Evolutionary conservation across 1,140 invertebrate genomes (phyloP), one percentile per base, ranked within the genome.

Genomic region (Phymastichus coffea): DNA sequence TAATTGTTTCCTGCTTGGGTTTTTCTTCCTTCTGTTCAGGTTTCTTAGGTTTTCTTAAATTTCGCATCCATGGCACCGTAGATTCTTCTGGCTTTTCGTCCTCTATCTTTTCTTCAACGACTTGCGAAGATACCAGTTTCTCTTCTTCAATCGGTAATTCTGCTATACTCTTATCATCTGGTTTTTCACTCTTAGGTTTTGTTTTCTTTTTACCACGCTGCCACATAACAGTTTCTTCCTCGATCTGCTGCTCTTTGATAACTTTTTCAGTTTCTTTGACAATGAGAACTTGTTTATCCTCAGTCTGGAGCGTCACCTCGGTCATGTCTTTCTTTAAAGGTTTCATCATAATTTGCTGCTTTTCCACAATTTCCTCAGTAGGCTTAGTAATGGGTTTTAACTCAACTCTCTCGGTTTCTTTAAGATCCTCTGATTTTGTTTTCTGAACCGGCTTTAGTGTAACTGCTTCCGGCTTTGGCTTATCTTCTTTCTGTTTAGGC

Each of bases 171-270:
- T 70, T 22, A 68, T 66, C 15, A 61, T 63, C 57, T 60, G 60
- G 55, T 40, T 57, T 54, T 43, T 56, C 38, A n/a, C 48, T 37
- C 47, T 47, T 47, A 25, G 63, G 65, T 57, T 69, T 66, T 37
- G 48, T 60, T 63, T 40, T 57, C 44, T 47, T 61, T 38, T 48
- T 60, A n/a, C 66, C 67, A 68, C 72, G 83, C 78, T 63, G 81
- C 77, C 40, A 54, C 14, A 33, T 40, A 23, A 41, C 6, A 23
- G 46, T 23, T 51, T 63, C 40, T 8, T 41, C 12, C 22, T 57
- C 43, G 0, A 30, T 33, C 14, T 2, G 0, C 7, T 38, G 2
- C 8, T 44, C 41, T 1, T 15, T 19, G 17, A 8, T 23, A 8
- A 23, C 4, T 40, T 14, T 4, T 10, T 4, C 37, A 1, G 37